These are phyloP conservation scores for Proisotoma minuta DNA, from an alignment of 2,888 invertebrate genomes.

Conservation along the genomic window DNA sequence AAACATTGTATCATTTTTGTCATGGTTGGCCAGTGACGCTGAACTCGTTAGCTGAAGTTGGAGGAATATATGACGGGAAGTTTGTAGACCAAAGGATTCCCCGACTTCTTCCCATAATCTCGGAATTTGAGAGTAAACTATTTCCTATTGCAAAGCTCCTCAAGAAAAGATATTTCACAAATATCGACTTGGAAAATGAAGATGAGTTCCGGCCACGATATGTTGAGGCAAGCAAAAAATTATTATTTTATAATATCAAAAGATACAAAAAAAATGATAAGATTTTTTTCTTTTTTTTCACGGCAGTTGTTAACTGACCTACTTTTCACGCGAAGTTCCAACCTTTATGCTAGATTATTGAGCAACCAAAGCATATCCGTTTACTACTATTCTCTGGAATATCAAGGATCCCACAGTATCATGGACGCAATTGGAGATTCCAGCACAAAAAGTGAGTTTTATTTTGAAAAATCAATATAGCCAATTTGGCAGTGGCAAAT, in stretches of 20 bases:
- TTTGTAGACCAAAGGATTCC: slow-evolving; percentile 48
- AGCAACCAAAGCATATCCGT: slow-evolving; percentile 46
- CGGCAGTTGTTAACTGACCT: slow-evolving; percentile 48
- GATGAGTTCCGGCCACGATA: slow-evolving; percentile 48
- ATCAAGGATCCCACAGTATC: slow-evolving; percentile 38
- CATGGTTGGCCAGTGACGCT: slow-evolving; percentile 44
- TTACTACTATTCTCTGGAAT: slow-evolving; percentile 45
- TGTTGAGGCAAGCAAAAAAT: slow-evolving; percentile 46
- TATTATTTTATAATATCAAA: no score
- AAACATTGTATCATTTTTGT: background rate
- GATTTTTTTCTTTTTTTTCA: background rate
- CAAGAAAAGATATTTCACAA: slow-evolving; percentile 48
- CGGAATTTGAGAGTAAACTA: slow-evolving; percentile 48
- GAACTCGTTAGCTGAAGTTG: slow-evolving; percentile 48
- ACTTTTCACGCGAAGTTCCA: slow-evolving; percentile 47
- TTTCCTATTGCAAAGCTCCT: slow-evolving; percentile 47
- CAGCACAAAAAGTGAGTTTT: slow-evolving; percentile 42
- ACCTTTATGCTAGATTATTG: slow-evolving; percentile 44
- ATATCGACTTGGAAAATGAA: slow-evolving; percentile 48
- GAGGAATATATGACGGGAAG: slow-evolving; percentile 49
- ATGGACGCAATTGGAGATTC: slow-evolving; percentile 48
- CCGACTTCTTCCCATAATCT: slow-evolving; percentile 47
- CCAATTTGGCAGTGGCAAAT: background rate
- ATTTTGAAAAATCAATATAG: background rate
- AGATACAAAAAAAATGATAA: background rate